Base-by-base conservation (phyloP, 2,888 invertebrate genomes). In the Orthosia cruda region DNA sequence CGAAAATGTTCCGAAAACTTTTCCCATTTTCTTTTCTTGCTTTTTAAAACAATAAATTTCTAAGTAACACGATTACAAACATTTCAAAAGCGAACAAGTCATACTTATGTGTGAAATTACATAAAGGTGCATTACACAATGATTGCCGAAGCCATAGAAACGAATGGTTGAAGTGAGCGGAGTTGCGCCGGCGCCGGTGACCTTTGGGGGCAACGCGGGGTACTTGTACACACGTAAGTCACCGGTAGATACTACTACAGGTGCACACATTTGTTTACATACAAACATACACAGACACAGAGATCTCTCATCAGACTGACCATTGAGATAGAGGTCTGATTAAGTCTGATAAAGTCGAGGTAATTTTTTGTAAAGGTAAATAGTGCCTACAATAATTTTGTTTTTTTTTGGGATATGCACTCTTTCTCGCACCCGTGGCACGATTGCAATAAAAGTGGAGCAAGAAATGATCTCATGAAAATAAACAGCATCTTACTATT, bases 51-150 rank as follows among this genome's bases (percentile, higher is more conserved):
- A 15, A 63, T 47, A 26, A 15, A 59, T 65, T 50, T 32, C 13
- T 50, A 26, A 52, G 16, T 80, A 65, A 65, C 40, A n/a, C 18
- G 52, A 47, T 61, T 45, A 62, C 45, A 32, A 50, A 23, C 52
- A 49, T 66, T 71, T 50, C 20, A 52, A 71, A 66, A 59, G 23
- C 26, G 15, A 66, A 66, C 32, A 66, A 77, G 16, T 55, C 23
- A 59, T 47, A 71, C 47, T 58, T 57, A 40, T 49, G 47, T 67
- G 64, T 67, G 26, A 45, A 62, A 74, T 87, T 76, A 87, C 54
- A 76, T 86, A 86, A 86, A 78, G 61, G 20, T 64, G 64, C 72
- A 76, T 87, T 87, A 73, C 86, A 79, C 85, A 83, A 87, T 74
- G 45, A 59, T 57, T 58, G 65, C 61, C 54, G 52, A 32, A 61